Evolutionary conservation across 2,113 vertebrate species (phyloP), one percentile per base, ranked within the genome.

Genomic region (Pygoscelis antarcticus): DNA sequence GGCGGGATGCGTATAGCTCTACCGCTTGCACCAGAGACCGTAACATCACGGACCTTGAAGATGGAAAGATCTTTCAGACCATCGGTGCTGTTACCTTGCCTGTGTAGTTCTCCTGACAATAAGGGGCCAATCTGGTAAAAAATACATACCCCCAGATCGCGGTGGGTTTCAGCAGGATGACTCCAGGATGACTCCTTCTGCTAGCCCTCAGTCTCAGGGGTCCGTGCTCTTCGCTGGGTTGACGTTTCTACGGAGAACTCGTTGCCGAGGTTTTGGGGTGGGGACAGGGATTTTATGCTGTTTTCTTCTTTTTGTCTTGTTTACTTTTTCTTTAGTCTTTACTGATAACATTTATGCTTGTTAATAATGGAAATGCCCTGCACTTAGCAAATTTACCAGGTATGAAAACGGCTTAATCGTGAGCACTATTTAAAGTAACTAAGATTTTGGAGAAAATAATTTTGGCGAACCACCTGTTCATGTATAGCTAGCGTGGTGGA

Each of bases 121-220:
- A 34, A 36, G 5, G 36, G 18, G 13, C 42, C 16, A 2, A 2
- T 11, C 18, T 7, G 44, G 6, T 44, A 8, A 46, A 38, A 44
- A 29, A 3, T 3, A 4, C 2, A 2, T 13, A 6, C 13, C 34
- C 29, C 1, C 17, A 11, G 44, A 3, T 25, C 1, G 2, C 2
- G 44, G 40, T 66, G 68, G 68, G 36, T 23, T 21, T 44, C 21
- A 1, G 19, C 4, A 3, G 79, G 42, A 7, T 21, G 49, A 3
- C 10, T 64, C 8, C 30, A 18, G 55, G 22, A 27, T 21, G 44
- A 5, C 12, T 8, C 11, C 40, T 49, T 1, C 26, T 22, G 23
- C 34, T 8, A 5, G n/a, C 18, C 20, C 29, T 14, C 25, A 1
- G 42, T 9, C 44, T 27, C 7, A 4, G 18, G 8, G 9, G 8